These are phyloP conservation scores for Drosophila subsilvestris DNA, from an alignment of 2,888 invertebrate species.

Conservation along the genomic window DNA sequence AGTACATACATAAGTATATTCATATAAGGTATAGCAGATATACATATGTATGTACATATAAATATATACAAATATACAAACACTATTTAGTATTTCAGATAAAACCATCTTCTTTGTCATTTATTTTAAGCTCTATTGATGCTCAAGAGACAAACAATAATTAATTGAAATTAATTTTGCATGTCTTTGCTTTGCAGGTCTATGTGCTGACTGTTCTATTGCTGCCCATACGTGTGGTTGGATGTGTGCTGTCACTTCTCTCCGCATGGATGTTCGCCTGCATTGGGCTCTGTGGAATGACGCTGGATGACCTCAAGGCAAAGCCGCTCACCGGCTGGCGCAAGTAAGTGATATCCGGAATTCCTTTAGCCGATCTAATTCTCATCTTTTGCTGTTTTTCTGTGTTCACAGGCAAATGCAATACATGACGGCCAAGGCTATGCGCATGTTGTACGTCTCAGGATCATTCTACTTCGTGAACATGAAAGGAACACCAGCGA, in stretches of 20 bases:
- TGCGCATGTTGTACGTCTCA: conserved; percentile 90
- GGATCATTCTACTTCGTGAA: conserved; percentile 93
- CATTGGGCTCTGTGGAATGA: conserved; percentile 91
- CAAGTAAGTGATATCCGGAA: conserved; percentile 86
- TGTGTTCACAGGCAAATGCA: conserved; percentile 87
- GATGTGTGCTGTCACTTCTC: conserved; percentile 90
- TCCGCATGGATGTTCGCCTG: conserved; percentile 94
- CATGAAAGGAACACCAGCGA: conserved; percentile 88
- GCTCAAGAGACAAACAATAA: background rate
- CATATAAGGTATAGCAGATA: no score
- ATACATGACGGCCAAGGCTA: conserved; percentile 87
- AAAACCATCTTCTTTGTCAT: background rate
- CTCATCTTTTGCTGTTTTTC: background rate
- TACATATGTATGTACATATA: no score
- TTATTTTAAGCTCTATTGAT: background rate
- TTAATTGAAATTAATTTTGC: background rate
- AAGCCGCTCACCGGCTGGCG: conserved; percentile 95
- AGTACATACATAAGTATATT: no score
- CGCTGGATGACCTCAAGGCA: conserved; percentile 90
- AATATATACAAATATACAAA: no score
- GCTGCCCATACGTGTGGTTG: conserved; percentile 91
- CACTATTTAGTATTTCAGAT: no score
- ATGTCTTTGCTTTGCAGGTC: conserved; percentile 88
- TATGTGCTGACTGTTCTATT: conserved; percentile 93
- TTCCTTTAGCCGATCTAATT: background rate